Base-by-base conservation (phyloP, 2,888 invertebrate species). In the Pomacea canaliculata region DNA sequence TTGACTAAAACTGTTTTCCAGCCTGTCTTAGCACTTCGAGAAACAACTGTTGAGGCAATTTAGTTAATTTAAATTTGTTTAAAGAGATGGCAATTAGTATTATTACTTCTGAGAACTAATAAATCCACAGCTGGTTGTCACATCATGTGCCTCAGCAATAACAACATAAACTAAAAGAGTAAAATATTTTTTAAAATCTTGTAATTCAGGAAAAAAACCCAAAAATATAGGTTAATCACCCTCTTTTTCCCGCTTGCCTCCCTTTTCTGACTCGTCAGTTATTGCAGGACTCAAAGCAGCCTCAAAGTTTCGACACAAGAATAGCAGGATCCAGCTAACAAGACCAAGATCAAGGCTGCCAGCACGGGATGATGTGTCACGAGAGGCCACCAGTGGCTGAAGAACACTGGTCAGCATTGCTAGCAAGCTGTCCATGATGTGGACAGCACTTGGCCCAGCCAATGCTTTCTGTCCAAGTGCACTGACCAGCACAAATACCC, bases 401-500 rank as follows among this genome's bases (percentile, higher is more conserved):
- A 90, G 82, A 37, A 89, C 87, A 72, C 93, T 93, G 78, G 94
- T 93, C 70, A 91, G 81, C 83, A 90, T 86, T 9, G 81, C 82
- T 72, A 91, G 82, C 23, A 90, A 78, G 78, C 88, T 89, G 76
- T 90, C 89, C 81, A 91, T 85, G 51, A 90, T 86, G 70, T 83
- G 82, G 37, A 85, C 83, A 37, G 89, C 85, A 81, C 85, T 84
- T 10, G 86, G 85, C 48, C 89, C 87, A 71, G 84, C 83, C 85
- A 95, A 92, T 79, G 95, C 95, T 89, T 95, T 95, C 85, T 96
- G 95, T 76, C 95, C 95, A 92, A 97, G 93, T 91, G 96, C 96
- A 81, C 96, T 95, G 81, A 97, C 92, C 78, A 97, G 92, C 82
- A 97, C 94, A 87, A 97, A 96, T 79, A 97, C 95, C 87, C 96